phyloP scores from a whole-genome alignment of 2,888 invertebrate species.

The Archips xylosteana region DNA sequence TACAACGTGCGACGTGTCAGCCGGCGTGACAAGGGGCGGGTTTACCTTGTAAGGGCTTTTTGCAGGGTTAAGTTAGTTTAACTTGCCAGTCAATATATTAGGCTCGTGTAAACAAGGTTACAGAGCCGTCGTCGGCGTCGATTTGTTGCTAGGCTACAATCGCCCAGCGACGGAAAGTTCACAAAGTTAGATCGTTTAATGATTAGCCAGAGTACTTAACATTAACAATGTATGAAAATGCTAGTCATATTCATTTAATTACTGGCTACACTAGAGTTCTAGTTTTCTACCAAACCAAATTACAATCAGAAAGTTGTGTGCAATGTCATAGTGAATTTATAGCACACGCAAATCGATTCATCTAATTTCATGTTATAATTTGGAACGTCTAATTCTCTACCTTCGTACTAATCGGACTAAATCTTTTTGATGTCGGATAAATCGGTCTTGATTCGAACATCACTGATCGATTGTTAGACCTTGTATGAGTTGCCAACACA shows the following conservation, averaged over 20 bases:
- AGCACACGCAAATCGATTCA: neutral
- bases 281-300: neutral
- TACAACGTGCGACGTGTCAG: slow-evolving; percentile 22
- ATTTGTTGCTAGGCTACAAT: slow-evolving; percentile 39
- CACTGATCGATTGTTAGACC: slow-evolving; percentile 37
- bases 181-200: slow-evolving; percentile 18
- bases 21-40: slow-evolving; percentile 26
- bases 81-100: slow-evolving; percentile 34
- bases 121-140: slow-evolving; percentile 14
- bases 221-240: slow-evolving; percentile 8
- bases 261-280: neutral
- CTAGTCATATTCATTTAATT: slow-evolving; percentile 14
- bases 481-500: slow-evolving; percentile 32
- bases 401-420: neutral
- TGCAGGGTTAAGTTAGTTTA: slow-evolving; percentile 34
- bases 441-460: slow-evolving; percentile 31
- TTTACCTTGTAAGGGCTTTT: slow-evolving; percentile 32
- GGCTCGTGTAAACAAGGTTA: slow-evolving; percentile 12
- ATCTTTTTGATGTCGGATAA: slow-evolving; percentile 22
- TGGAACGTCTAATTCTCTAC: slow-evolving; percentile 1
- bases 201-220: slow-evolving; percentile 23
- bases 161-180: slow-evolving; percentile 14
- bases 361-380: neutral
- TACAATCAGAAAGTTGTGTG: neutral
- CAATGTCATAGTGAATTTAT: neutral